A percentile compares a stretch with the other conserved stretches of the same genome.
These are phyloP conservation scores for Coelopa pilipes DNA, from an alignment of 2,888 invertebrate species.

Conservation along the genomic window DNA sequence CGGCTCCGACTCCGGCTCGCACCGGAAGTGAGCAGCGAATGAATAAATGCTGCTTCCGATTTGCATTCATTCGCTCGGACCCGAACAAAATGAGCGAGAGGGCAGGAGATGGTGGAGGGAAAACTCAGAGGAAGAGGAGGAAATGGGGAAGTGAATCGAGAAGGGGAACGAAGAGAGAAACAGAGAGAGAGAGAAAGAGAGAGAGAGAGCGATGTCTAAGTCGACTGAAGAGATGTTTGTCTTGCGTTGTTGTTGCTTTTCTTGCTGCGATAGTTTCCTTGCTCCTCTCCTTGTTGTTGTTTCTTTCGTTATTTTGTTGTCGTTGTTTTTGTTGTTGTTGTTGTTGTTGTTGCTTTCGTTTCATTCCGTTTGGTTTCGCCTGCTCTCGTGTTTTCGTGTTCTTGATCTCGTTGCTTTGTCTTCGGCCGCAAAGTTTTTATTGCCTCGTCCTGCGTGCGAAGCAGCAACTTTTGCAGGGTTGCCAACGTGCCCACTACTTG, in stretches of 20 bases:
- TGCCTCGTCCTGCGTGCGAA: too few relatives aligned
- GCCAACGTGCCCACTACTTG: background rate
- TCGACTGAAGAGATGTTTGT: background rate
- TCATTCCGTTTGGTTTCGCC: background rate
- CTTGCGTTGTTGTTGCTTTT: background rate
- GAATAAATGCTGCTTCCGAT: conserved; percentile 51
- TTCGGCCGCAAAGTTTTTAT: background rate
- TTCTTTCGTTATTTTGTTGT: background rate
- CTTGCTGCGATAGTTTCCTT: background rate
- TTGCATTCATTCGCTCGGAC: conserved; percentile 45
- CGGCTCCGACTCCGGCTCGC: conserved; percentile 9
- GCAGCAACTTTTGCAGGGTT: too few relatives aligned
- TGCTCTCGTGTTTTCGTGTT: background rate
- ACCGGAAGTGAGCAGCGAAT: conserved; percentile 49
- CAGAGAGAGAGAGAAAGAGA: background rate
- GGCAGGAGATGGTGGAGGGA: background rate
- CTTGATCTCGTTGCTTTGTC: background rate
- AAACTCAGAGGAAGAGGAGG: too few relatives aligned
- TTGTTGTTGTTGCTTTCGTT: conserved; percentile 2
- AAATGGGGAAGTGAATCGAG: too few relatives aligned
- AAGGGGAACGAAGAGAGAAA: too few relatives aligned
- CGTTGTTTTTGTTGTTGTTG: conserved; percentile 7
- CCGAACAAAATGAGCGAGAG: conserved; percentile 36
- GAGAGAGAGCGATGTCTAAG: background rate
- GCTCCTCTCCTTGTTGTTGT: conserved; percentile 4